These are phyloP conservation scores for Nomada hirtipes DNA, from an alignment of 2,888 invertebrate genomes.

Conservation along the genomic window DNA sequence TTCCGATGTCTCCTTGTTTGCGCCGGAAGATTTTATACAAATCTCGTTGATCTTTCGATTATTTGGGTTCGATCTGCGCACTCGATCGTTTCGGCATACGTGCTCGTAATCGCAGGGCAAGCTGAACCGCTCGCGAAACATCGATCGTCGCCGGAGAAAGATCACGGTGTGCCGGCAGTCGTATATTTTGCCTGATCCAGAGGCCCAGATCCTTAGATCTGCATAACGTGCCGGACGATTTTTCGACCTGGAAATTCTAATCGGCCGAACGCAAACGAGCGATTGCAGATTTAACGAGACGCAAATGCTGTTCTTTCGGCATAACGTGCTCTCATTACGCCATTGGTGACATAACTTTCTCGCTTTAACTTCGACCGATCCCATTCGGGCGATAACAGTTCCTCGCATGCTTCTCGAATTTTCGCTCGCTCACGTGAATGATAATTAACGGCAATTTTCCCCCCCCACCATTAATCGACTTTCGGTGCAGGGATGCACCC, in stretches of 20 bases:
- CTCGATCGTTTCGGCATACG: too few species aligned
- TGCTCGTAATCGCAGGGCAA: neutral
- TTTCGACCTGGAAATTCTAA: slow-evolving; percentile 66
- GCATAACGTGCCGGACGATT: slow-evolving; percentile 45
- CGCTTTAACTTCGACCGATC: slow-evolving; percentile 5
- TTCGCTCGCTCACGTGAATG: neutral
- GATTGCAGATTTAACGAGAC: slow-evolving; percentile 45
- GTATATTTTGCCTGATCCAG: slow-evolving; percentile 11
- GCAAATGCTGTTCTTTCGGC: slow-evolving; percentile 53
- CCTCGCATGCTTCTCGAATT: neutral
- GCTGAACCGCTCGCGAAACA: slow-evolving; percentile 6
- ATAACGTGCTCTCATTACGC: slow-evolving; percentile 60
- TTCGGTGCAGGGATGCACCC: too few species aligned
- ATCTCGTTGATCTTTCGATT: neutral
- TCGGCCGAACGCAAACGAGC: slow-evolving; percentile 29
- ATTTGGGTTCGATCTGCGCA: neutral
- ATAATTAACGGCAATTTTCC: neutral
- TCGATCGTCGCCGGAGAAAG: neutral
- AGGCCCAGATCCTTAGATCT: slow-evolving; percentile 60
- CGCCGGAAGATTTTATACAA: too few species aligned
- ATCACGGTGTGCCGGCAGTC: neutral
- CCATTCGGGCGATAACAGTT: slow-evolving; percentile 9
- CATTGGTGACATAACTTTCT: slow-evolving; percentile 62
- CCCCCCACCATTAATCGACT: too few species aligned
- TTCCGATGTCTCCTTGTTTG: too few species aligned